phyloP scores from a whole-genome alignment of 1,140 invertebrate genomes.

The Kradibia gibbosae region DNA sequence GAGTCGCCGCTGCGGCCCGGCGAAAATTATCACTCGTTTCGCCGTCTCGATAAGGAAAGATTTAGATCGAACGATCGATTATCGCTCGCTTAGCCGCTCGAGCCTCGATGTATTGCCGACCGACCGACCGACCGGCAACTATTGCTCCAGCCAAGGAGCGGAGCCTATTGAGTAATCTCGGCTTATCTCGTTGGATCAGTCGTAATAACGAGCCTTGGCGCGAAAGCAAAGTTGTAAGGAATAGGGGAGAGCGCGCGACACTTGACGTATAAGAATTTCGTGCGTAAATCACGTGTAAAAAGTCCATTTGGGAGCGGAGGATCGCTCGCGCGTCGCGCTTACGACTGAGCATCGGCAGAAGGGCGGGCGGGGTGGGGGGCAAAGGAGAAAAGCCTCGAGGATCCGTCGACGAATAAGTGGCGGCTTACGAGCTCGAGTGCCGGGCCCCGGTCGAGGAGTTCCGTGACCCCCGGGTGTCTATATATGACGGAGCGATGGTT shows the following conservation, averaged over 20 bases:
- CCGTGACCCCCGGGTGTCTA: neutral
- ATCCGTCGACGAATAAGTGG: neutral
- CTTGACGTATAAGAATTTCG: neutral
- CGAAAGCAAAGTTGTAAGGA: too few relatives aligned
- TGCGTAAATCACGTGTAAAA: neutral
- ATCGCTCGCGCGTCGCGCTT: neutral
- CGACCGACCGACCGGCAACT: too few relatives aligned
- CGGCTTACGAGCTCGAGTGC: neutral
- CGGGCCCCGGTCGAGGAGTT: neutral
- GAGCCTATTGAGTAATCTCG: too few relatives aligned
- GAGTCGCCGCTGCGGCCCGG: too few relatives aligned
- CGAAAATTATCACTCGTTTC: too few relatives aligned
- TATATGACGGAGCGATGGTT: constrained; percentile 24
- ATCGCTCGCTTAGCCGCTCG: too few relatives aligned
- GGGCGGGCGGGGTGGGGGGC: neutral
- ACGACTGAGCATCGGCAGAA: neutral
- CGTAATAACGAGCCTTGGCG: too few relatives aligned
- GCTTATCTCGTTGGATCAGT: too few relatives aligned
- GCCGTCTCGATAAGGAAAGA: too few relatives aligned
- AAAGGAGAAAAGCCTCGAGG: neutral
- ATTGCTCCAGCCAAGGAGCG: too few relatives aligned
- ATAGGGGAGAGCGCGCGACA: neutral
- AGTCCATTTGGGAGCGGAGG: neutral
- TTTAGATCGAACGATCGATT: too few relatives aligned
- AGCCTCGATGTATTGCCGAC: too few relatives aligned